phyloP scores from a whole-genome alignment of 2,888 invertebrate genomes.

The Stenichneumon culpator region DNA sequence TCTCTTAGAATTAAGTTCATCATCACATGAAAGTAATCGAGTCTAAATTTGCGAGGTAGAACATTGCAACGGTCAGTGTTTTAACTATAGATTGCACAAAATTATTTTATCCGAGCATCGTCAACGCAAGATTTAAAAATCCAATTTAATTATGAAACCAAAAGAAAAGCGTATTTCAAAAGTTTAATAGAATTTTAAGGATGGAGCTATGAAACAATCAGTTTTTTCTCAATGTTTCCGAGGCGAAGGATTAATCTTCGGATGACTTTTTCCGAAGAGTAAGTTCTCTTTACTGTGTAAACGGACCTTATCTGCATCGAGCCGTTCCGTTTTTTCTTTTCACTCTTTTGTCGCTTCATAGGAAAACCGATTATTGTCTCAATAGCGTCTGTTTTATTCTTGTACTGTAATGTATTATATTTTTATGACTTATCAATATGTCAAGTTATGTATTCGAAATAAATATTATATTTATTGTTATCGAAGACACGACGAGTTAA shows the following conservation, averaged over 20 bases:
- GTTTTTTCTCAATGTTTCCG: slow-evolving; percentile 31
- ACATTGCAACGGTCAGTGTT: neutral
- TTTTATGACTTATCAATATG: slow-evolving; percentile 66
- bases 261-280: neutral
- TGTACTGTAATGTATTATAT: slow-evolving; percentile 68
- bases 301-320: slow-evolving; percentile 31
- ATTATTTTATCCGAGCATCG: slow-evolving; percentile 42
- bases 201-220: slow-evolving; percentile 9
- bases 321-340: slow-evolving; percentile 34
- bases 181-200: slow-evolving; percentile 28
- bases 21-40: slow-evolving; percentile 59
- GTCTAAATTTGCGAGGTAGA: slow-evolving; percentile 39
- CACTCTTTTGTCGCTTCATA: slow-evolving; percentile 49
- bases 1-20: slow-evolving; percentile 46
- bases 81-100: slow-evolving; percentile 53
- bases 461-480: slow-evolving; percentile 72
- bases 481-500: slow-evolving; percentile 38
- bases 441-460: slow-evolving; percentile 69
- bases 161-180: slow-evolving; percentile 12
- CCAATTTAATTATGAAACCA: slow-evolving; percentile 27
- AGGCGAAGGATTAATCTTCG: slow-evolving; percentile 7
- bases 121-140: slow-evolving; percentile 15
- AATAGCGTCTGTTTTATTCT: slow-evolving; percentile 56
- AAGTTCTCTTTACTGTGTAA: slow-evolving; percentile 31
- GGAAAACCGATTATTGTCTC: slow-evolving; percentile 51